These are phyloP conservation scores for Microhierax caerulescens DNA, from an alignment of 2,797 vertebrate species.

Conservation along the genomic window DNA sequence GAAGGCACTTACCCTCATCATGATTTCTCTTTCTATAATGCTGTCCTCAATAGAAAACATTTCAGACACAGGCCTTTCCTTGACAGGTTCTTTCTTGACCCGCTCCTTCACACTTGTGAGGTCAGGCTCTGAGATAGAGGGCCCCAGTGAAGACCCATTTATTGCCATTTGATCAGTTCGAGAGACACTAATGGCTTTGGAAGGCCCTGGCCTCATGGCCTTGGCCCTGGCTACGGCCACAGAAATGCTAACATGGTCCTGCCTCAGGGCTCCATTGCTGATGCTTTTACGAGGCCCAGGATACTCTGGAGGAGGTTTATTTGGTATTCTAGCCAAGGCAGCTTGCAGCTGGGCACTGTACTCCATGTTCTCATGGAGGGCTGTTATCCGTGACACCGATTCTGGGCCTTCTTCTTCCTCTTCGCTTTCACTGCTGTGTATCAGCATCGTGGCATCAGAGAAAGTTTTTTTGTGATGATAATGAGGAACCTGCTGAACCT, in stretches of 20 bases:
- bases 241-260: constrained; percentile 72
- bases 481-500: constrained; percentile 70
- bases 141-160: constrained; percentile 86
- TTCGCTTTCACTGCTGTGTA: constrained; percentile 96
- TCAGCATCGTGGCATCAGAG: constrained; percentile 94
- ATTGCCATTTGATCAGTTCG: constrained; percentile 83
- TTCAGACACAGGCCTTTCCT: constrained; percentile 95
- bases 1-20: constrained; percentile 86
- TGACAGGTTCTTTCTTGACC: constrained; percentile 92
- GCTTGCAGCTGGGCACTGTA: constrained; percentile 91
- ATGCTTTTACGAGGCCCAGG: constrained; percentile 87
- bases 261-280: constrained; percentile 81
- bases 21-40: constrained; percentile 95
- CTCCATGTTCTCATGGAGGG: constrained; percentile 84
- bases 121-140: constrained; percentile 95
- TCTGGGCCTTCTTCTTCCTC: constrained; percentile 85
- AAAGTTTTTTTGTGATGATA: constrained; percentile 94
- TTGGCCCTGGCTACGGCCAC: constrained; percentile 76
- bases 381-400: constrained; percentile 81
- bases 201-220: constrained; percentile 76
- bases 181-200: constrained; percentile 78
- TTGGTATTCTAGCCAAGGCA: constrained; percentile 92
- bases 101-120: constrained; percentile 95
- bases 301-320: constrained; percentile 95
- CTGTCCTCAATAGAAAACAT: constrained; percentile 97